Percentiles rank a stretch among this genome's conserved stretches.
These are phyloP conservation scores for Mola mola DNA, from an alignment of 2,113 vertebrate genomes.

Conservation along the genomic window DNA sequence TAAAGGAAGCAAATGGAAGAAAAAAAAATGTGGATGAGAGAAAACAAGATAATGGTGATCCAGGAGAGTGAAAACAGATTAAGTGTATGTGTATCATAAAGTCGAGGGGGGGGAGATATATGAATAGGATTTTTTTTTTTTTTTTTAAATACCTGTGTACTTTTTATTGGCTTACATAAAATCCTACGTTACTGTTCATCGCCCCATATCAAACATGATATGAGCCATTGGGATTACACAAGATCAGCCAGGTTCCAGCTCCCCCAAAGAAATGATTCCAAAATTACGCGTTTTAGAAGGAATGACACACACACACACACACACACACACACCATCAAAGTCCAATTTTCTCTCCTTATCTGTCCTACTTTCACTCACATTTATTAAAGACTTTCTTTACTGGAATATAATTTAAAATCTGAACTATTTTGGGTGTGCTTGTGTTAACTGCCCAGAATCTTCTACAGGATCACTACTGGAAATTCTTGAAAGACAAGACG, in stretches of 20 bases:
- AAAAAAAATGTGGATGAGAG: not conserved
- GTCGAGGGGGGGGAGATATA: too few relatives aligned
- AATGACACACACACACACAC: too few relatives aligned
- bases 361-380: constrained; percentile 51
- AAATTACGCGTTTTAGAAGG: too few relatives aligned
- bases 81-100: constrained; percentile 25
- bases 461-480: not conserved
- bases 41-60: constrained; percentile 2
- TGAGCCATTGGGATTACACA: too few relatives aligned
- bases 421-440: constrained; percentile 27
- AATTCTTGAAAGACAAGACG: constrained; percentile 25
- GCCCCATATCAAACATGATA: too few relatives aligned
- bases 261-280: too few relatives aligned
- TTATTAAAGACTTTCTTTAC: constrained; percentile 27
- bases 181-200: too few relatives aligned
- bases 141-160: too few relatives aligned
- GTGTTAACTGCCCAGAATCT: constrained; percentile 27
- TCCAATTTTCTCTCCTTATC: constrained; percentile 40
- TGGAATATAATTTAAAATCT: constrained; percentile 25
- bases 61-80: constrained; percentile 9
- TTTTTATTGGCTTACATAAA: too few relatives aligned
- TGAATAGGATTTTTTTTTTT: too few relatives aligned
- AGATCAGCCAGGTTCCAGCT: too few relatives aligned
- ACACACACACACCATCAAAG: not conserved
- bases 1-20: constrained; percentile 1